Conservation (phyloP, 2,113 vertebrate species). For the Laterallus jamaicensis region DNA sequence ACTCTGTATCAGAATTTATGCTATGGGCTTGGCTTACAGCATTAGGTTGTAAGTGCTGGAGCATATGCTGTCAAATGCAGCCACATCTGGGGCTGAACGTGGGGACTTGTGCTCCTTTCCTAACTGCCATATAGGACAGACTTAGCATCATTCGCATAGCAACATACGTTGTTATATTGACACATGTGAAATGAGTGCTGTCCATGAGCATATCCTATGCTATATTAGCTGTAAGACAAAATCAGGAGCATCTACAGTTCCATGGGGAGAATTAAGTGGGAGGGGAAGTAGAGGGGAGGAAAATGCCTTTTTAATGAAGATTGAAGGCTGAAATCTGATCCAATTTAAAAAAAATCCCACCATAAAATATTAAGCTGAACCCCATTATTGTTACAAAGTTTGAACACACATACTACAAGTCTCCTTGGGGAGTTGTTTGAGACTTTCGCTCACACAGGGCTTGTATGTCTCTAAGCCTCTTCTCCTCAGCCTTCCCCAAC, state of each 20-base stretch:
- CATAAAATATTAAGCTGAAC: neutral
- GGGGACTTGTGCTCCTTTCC: neutral
- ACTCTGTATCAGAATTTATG: neutral
- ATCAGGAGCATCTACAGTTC: neutral
- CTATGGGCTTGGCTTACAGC: rapidly evolving
- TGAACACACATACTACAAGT: neutral
- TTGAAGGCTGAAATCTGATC: neutral
- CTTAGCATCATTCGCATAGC: neutral
- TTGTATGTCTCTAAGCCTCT: neutral
- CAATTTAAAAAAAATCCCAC: neutral
- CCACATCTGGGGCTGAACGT: neutral
- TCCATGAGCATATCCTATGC: neutral
- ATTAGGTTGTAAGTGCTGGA: neutral
- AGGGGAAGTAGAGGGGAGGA: no score
- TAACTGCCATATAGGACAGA: neutral
- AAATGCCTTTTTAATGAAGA: conserved; percentile 7
- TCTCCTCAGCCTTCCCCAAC: neutral
- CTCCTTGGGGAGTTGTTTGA: neutral
- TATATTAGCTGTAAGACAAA: neutral
- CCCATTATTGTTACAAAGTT: neutral
- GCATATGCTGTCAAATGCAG: neutral
- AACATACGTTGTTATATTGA: neutral
- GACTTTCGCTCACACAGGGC: neutral
- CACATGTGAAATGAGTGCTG: neutral
- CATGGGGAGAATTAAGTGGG: neutral